Conservation (phyloP, 2,797 vertebrate species). For the Lagorchestes hirsutus region DNA sequence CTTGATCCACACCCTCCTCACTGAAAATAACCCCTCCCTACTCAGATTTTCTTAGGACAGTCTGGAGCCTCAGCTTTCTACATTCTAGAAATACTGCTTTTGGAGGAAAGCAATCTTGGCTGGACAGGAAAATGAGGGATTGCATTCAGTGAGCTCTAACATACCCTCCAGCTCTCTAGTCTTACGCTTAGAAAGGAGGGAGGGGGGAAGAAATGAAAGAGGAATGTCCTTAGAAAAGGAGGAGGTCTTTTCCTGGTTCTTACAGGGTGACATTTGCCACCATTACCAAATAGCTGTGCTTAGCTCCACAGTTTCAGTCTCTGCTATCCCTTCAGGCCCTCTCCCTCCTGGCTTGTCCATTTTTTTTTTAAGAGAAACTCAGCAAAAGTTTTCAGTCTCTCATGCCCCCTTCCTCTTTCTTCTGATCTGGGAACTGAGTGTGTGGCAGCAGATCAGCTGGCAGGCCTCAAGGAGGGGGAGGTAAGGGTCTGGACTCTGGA, state of each 20-base stretch:
- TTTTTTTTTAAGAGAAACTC: conserved; percentile 11
- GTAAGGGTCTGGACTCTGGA: neutral
- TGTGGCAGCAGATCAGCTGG: neutral
- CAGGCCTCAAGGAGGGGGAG: neutral
- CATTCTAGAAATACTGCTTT: neutral
- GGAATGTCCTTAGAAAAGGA: neutral
- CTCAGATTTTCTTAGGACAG: neutral
- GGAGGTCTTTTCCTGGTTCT: neutral
- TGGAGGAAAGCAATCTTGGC: neutral
- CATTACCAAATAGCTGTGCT: conserved; percentile 21
- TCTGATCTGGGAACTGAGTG: conserved; percentile 1
- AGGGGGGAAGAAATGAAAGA: neutral
- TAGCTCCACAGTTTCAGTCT: neutral
- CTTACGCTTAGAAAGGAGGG: neutral
- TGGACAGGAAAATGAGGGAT: neutral
- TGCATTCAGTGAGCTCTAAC: neutral
- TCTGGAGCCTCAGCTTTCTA: neutral
- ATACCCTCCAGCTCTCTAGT: neutral
- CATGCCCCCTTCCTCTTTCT: neutral
- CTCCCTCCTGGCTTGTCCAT: neutral
- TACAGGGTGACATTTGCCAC: conserved; percentile 40
- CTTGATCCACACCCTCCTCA: neutral
- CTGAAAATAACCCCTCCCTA: neutral
- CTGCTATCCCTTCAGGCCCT: neutral
- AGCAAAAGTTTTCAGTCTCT: conserved; percentile 22